These are phyloP conservation scores for Tridacna gigas DNA, from an alignment of 2,888 invertebrate species.

Conservation along the genomic window DNA sequence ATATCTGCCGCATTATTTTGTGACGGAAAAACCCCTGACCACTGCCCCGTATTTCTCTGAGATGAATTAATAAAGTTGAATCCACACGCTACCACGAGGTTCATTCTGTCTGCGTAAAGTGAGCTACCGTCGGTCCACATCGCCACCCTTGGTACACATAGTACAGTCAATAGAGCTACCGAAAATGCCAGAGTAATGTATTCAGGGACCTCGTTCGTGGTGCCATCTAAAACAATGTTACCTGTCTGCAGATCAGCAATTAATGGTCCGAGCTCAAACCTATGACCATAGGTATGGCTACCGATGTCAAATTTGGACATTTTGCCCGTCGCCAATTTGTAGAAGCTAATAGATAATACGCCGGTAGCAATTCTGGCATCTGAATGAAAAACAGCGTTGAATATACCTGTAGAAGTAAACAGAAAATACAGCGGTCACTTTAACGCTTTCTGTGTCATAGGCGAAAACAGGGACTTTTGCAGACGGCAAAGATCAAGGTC, in stretches of 20 bases:
- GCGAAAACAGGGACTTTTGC: constrained; percentile 14
- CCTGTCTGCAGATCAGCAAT: constrained; percentile 78
- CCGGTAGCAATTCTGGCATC: constrained; percentile 81
- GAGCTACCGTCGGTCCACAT: constrained; percentile 29
- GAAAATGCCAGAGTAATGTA: constrained; percentile 85
- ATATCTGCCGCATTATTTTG: no score
- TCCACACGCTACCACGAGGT: no score
- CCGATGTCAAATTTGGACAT: constrained; percentile 65
- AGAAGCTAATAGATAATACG: constrained; percentile 75
- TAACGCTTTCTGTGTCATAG: not conserved
- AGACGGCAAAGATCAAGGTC: not conserved
- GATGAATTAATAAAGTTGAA: no score
- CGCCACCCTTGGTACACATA: constrained; percentile 85
- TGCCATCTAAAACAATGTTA: constrained; percentile 69
- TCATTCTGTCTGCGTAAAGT: no score
- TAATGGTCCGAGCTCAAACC: constrained; percentile 63
- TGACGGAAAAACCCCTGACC: no score
- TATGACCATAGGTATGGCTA: constrained; percentile 65
- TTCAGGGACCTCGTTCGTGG: constrained; percentile 83
- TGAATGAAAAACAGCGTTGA: not conserved
- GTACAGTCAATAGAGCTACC: constrained; percentile 85
- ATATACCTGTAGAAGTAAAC: no score
- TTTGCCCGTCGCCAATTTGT: constrained; percentile 63
- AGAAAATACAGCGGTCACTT: constrained; percentile 49
- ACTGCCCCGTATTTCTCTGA: no score